Evolutionary conservation across 2,797 vertebrate species (phyloP), one percentile per base, ranked within the genome.

Genomic region (Pelochelys cantorii): DNA sequence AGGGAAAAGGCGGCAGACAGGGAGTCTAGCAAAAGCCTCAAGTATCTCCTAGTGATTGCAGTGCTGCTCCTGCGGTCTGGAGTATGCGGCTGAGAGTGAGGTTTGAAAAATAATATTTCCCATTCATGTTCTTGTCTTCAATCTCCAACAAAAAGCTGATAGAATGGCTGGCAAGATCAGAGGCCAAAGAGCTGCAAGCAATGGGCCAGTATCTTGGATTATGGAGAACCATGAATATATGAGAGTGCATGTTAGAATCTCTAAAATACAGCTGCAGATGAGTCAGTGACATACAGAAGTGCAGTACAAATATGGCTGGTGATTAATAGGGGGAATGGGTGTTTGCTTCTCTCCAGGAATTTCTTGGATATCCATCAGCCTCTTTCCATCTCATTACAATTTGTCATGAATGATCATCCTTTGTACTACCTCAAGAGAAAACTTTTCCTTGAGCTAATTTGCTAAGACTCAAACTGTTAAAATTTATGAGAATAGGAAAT

Each of bases 371-470:
- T n/a, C 75, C 18, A 83, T 86, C 11, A 7, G 8, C 90, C 84
- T 87, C 37, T 87, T 94, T 74, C 42, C 2, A 23, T 94, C 90
- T 93, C 88, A 25, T 88, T 31, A 87, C 92, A 93, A 86, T 77
- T 8, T 71, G 71, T 53, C 5, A 20, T 79, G 52, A 88, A 81
- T 29, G 4, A 89, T 31, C 79, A 31, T 92, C 77, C 20, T 15
- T 89, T 94, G 17, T 55, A 17, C 42, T 87, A 71, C 31, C 1
- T 83, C 68, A 37, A 79, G 81, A 0, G 82, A 88, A 7, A 15
- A 77, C 37, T 85, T 84, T 34, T 71, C 7, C 77, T 93, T 93
- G 13, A 56, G 1, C 0, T 31, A 83, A 3, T 86, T 0, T 79
- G 7, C 90, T 74, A 52, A 56, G 59, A 88, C 7, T 60, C 27